Percentiles rank a stretch among this genome's conserved stretches.
These are phyloP conservation scores for Nomada flava DNA, from an alignment of 2,888 invertebrate species.

Conservation along the genomic window DNA sequence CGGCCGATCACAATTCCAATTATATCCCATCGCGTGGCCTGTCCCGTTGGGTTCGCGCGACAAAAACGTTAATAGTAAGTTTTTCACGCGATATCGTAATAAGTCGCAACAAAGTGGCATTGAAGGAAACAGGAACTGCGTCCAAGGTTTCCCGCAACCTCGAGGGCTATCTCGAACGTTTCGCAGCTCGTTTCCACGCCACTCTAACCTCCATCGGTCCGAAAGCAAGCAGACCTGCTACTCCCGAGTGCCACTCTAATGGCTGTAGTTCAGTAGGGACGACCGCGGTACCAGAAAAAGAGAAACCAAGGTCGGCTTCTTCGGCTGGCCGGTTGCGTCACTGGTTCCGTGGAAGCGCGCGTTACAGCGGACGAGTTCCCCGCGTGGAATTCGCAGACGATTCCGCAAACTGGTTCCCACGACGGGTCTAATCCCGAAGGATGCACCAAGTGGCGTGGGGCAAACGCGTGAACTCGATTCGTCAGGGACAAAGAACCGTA, in stretches of 20 bases:
- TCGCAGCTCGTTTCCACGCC: not conserved
- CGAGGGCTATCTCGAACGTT: not conserved
- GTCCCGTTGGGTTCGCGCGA: too few relatives aligned
- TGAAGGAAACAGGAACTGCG: too few relatives aligned
- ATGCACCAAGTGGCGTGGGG: not conserved
- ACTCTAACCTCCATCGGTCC: not conserved
- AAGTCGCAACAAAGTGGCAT: too few relatives aligned
- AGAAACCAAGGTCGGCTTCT: slow-evolving; percentile 66
- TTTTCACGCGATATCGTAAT: too few relatives aligned
- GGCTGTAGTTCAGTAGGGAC: slow-evolving; percentile 2
- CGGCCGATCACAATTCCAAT: too few relatives aligned
- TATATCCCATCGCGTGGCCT: too few relatives aligned
- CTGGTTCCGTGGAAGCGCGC: slow-evolving; percentile 4
- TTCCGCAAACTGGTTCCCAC: slow-evolving; percentile 21
- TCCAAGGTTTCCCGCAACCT: too few relatives aligned
- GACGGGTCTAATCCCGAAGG: slow-evolving; percentile 17
- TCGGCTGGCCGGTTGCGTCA: slow-evolving; percentile 48
- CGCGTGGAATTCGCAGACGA: not conserved
- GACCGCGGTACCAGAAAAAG: slow-evolving; percentile 46
- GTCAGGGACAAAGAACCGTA: slow-evolving; percentile 61
- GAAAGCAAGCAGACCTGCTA: not conserved
- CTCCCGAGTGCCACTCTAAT: slow-evolving; percentile 22
- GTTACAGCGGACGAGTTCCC: slow-evolving; percentile 6
- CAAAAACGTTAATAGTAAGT: too few relatives aligned
- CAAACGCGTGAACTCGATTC: not conserved